Percentiles rank a stretch among this genome's conserved stretches.
These are phyloP conservation scores for Mormoops blainvillei DNA, from an alignment of 2,113 vertebrate genomes.

Conservation along the genomic window DNA sequence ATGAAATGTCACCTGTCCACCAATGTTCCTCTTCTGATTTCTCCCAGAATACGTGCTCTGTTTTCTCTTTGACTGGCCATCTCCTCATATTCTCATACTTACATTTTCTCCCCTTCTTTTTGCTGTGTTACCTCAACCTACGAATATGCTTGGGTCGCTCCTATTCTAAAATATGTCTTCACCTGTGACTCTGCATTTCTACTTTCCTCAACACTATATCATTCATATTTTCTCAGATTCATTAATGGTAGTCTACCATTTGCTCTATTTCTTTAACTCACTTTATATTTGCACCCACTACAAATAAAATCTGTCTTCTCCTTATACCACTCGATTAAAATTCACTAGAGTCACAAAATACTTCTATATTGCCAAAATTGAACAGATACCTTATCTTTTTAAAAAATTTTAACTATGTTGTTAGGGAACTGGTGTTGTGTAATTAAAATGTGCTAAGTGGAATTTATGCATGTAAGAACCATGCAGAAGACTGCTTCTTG, in stretches of 20 bases:
- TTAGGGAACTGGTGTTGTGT: too few species aligned
- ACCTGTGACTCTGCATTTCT: neutral
- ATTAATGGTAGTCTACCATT: neutral
- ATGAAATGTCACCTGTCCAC: neutral
- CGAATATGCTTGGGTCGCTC: neutral
- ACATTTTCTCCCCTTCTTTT: neutral
- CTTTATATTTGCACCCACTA: neutral
- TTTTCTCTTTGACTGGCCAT: neutral
- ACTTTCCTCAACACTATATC: neutral
- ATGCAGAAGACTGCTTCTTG: neutral
- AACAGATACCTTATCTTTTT: neutral
- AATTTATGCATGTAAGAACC: neutral
- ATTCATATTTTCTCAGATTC: neutral
- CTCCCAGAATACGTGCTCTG: neutral
- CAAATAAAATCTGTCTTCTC: neutral
- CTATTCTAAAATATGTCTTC: neutral
- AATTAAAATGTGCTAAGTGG: neutral
- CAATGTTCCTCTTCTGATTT: neutral
- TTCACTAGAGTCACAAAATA: neutral
- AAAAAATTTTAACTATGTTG: too few species aligned
- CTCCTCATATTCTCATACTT: neutral
- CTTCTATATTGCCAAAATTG: neutral
- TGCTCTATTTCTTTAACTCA: neutral
- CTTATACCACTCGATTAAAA: neutral
- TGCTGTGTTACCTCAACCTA: neutral